Percentiles rank a stretch among this genome's conserved stretches.
Conservation (phyloP, 53 echinoderm and acorn worm species). For the Zoroaster sp. region DNA sequence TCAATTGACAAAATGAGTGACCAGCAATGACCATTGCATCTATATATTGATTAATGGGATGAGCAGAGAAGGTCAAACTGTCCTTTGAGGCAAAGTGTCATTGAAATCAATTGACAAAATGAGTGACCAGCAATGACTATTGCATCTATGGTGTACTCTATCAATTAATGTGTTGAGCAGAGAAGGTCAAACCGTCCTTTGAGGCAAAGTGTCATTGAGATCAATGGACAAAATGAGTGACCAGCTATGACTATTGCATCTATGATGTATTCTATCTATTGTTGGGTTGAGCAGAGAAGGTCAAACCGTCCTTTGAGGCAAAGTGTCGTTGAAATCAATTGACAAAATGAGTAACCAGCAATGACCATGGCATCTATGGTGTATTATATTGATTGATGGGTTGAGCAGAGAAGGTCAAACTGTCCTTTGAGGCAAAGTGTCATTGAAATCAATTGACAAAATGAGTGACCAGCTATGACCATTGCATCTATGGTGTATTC, state of each 20-base stretch:
- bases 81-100: too few species aligned
- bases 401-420: background rate
- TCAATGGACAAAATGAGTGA: background rate
- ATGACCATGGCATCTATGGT: background rate
- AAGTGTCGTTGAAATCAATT: background rate
- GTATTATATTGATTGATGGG: background rate
- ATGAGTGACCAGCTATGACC: background rate
- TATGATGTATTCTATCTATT: too few species aligned
- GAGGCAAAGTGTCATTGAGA: too few species aligned
- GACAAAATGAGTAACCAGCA: background rate
- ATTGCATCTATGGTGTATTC: too few species aligned
- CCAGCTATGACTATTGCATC: background rate
- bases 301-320: too few species aligned
- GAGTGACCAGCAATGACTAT: too few species aligned
- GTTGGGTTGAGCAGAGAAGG: too few species aligned
- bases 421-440: too few species aligned
- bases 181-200: background rate
- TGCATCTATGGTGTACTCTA: background rate
- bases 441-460: too few species aligned
- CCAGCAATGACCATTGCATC: background rate
- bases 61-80: too few species aligned
- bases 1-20: background rate
- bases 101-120: too few species aligned
- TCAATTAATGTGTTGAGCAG: background rate
- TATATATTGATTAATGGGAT: too few species aligned